A percentile compares a stretch with the other conserved stretches of the same genome.
Conservation (phyloP, 2,888 invertebrate species). For the Noctua janthina region DNA sequence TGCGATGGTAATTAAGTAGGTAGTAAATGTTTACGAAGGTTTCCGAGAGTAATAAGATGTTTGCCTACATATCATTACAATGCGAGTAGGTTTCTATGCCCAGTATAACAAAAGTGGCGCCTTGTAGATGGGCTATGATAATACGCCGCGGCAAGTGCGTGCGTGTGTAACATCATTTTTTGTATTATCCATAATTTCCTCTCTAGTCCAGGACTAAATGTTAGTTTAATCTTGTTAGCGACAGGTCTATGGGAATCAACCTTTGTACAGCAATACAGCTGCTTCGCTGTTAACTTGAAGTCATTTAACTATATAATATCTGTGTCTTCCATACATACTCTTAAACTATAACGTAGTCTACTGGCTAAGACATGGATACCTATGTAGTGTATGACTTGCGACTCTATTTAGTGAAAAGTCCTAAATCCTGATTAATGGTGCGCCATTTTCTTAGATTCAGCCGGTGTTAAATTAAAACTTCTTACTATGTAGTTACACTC, state of each 20-base stretch:
- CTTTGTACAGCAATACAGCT: neutral
- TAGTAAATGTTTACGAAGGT: constrained; percentile 19
- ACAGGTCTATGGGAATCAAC: neutral
- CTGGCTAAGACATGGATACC: neutral
- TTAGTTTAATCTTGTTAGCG: neutral
- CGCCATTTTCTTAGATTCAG: neutral
- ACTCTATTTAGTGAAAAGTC: neutral
- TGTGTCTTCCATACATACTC: neutral
- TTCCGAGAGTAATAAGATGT: constrained; percentile 21
- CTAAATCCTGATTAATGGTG: neutral
- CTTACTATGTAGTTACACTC: neutral
- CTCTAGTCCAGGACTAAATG: too few species aligned
- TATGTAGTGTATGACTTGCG: neutral
- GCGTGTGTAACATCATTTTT: neutral
- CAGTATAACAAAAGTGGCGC: constrained; percentile 33
- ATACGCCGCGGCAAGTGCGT: neutral
- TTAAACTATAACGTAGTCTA: neutral
- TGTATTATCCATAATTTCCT: constrained; percentile 15
- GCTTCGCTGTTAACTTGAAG: neutral
- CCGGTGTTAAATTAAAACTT: neutral
- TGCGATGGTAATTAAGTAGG: constrained; percentile 38
- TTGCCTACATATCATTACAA: constrained; percentile 29
- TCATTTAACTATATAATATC: too few species aligned
- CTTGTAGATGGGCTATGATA: neutral
- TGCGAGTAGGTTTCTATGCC: constrained; percentile 29